Evolutionary conservation across 2,888 invertebrate genomes (phyloP).

Genomic region (Halictus ligatus): DNA sequence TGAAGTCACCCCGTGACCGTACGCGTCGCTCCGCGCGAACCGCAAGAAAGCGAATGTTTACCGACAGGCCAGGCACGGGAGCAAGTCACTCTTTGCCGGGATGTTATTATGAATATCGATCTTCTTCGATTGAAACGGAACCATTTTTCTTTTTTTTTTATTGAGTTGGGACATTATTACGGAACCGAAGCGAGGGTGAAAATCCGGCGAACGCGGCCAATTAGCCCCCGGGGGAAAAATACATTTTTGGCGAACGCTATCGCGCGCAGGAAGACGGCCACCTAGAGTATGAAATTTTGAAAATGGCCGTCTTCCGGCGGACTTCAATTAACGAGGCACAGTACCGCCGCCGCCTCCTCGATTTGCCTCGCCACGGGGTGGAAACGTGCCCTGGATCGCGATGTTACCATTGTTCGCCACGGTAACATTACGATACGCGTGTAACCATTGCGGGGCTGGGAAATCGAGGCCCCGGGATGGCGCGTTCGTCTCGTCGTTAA

Average conservation of each 20-base stretch:
- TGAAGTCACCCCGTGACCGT: slow-evolving; percentile 68
- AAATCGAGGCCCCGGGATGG: slow-evolving; percentile 61
- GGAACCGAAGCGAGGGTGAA: neutral
- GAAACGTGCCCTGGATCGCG: slow-evolving; percentile 79
- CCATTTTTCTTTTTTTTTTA: neutral
- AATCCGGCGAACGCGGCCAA: slow-evolving; percentile 21
- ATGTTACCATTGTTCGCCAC: slow-evolving; percentile 74
- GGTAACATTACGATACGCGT: slow-evolving; percentile 74
- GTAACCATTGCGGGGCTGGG: slow-evolving; percentile 66
- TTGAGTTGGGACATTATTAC: neutral
- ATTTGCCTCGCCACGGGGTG: slow-evolving; percentile 63
- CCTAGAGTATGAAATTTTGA: slow-evolving; percentile 64
- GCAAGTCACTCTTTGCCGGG: neutral
- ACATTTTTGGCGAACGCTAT: slow-evolving; percentile 35
- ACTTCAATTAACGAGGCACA: slow-evolving; percentile 69
- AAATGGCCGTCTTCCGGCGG: slow-evolving; percentile 68
- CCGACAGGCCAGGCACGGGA: neutral
- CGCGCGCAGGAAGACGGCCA: slow-evolving; percentile 41
- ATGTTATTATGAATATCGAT: neutral
- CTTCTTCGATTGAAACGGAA: neutral
- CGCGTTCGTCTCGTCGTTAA: slow-evolving; percentile 79
- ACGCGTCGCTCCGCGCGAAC: neutral
- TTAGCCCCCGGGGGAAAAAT: slow-evolving; percentile 22
- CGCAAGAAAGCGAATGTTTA: slow-evolving; percentile 26
- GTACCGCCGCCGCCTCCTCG: slow-evolving; percentile 51